These are phyloP conservation scores for Betta splendens DNA, from an alignment of 2,797 vertebrate genomes.

Conservation along the genomic window DNA sequence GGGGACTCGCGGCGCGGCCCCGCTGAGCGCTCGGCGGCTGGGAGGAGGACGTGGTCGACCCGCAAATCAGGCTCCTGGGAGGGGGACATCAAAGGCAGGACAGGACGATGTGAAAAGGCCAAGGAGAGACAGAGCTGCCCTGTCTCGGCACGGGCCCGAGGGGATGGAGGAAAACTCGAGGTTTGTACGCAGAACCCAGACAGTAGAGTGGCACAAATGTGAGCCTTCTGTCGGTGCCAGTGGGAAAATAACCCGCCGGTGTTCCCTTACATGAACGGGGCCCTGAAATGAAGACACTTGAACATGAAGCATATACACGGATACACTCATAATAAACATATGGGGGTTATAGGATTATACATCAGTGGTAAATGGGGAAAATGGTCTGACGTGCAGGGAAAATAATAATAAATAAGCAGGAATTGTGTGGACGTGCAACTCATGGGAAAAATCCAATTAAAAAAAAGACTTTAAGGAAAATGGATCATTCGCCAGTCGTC, in stretches of 20 bases:
- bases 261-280: constrained; percentile 55
- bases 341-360: constrained; percentile 37
- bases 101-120: constrained; percentile 49
- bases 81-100: constrained; percentile 57
- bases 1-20: constrained; percentile 68
- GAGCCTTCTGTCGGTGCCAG: constrained; percentile 48
- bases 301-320: constrained; percentile 58
- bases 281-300: constrained; percentile 47
- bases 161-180: constrained; percentile 46
- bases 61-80: constrained; percentile 63
- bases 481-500: constrained; percentile 19
- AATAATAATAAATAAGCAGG: constrained; percentile 55
- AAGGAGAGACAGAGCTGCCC: constrained; percentile 56
- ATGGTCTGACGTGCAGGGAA: constrained; percentile 29
- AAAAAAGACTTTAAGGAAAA: constrained; percentile 23
- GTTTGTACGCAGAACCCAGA: constrained; percentile 36
- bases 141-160: constrained; percentile 50
- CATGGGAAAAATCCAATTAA: constrained; percentile 22
- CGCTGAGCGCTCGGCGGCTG: constrained; percentile 33
- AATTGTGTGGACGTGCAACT: constrained; percentile 4
- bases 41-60: constrained; percentile 40
- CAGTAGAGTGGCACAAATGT: constrained; percentile 51
- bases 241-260: constrained; percentile 54
- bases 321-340: constrained; percentile 65
- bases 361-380: constrained; percentile 34